Evolutionary conservation across 2,113 vertebrate species (phyloP).

Genomic region (Colaptes auratus): DNA sequence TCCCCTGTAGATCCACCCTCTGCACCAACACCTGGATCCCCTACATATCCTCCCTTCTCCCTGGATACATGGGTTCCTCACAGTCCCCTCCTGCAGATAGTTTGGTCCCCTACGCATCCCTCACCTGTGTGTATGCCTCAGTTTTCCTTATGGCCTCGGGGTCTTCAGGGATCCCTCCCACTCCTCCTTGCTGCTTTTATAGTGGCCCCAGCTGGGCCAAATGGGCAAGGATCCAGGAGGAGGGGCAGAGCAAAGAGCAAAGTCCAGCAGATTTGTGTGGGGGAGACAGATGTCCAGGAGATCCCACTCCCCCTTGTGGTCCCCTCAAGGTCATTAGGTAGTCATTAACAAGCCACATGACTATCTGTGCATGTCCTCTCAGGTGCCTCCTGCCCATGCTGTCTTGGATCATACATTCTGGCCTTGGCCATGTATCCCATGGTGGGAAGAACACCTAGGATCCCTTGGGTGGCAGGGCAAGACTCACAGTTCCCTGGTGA

Average conservation of each 20-base stretch:
- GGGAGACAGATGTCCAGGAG: neutral
- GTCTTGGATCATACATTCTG: neutral
- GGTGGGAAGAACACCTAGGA: neutral
- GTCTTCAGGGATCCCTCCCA: conserved; percentile 21
- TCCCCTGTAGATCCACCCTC: neutral
- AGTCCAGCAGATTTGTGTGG: neutral
- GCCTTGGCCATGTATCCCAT: neutral
- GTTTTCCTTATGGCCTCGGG: neutral
- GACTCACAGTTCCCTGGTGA: rapidly evolving
- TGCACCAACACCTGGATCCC: rapidly evolving
- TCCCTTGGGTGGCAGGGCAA: neutral
- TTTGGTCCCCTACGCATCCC: neutral
- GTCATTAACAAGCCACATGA: neutral
- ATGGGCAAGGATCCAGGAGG: conserved; percentile 35
- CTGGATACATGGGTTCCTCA: neutral
- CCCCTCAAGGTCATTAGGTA: conserved; percentile 39
- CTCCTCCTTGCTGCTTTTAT: neutral
- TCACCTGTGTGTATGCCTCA: neutral
- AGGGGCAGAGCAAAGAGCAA: conserved; percentile 41
- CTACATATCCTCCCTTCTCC: neutral
- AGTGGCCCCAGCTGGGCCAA: neutral
- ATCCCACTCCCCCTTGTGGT: rapidly evolving
- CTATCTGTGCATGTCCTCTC: rapidly evolving
- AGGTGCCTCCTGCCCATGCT: neutral
- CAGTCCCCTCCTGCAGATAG: neutral